phyloP scores from a whole-genome alignment of 2,113 vertebrate genomes.

The Stomatorhinus ivindoensis region DNA sequence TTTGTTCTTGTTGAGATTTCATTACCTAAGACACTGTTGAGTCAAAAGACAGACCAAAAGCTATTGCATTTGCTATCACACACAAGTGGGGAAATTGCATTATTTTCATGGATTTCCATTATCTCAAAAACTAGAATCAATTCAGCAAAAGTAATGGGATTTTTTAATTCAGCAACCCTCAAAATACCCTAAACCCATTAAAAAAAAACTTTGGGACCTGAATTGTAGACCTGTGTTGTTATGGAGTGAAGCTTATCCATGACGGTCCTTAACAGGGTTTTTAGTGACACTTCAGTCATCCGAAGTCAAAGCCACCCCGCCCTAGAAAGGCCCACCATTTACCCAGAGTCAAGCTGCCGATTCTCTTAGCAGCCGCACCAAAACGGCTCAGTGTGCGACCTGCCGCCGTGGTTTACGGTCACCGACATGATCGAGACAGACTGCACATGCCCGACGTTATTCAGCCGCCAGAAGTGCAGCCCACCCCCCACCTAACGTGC shows the following conservation, averaged over 20 bases:
- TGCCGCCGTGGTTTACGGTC: conserved; percentile 40
- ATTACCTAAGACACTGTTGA: no score
- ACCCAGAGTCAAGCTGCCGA: background rate
- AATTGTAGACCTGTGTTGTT: background rate
- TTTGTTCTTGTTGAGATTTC: no score
- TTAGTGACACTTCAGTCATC: background rate
- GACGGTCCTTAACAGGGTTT: background rate
- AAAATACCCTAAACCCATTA: no score
- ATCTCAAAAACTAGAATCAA: no score
- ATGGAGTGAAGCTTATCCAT: background rate
- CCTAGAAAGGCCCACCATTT: background rate
- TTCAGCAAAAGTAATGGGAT: no score
- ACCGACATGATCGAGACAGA: background rate
- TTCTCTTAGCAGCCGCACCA: background rate
- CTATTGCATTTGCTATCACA: no score
- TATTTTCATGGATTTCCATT: no score
- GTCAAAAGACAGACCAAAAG: no score
- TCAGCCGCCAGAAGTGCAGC: background rate
- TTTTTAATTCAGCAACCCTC: no score
- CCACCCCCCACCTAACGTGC: background rate
- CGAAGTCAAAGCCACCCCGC: background rate
- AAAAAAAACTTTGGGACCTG: no score
- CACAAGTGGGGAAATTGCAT: no score
- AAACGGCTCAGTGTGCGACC: conserved; percentile 3
- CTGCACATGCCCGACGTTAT: background rate